Evolutionary conservation across 2,888 invertebrate species (phyloP).

Genomic region (Lepidocyrtinus sp.): DNA sequence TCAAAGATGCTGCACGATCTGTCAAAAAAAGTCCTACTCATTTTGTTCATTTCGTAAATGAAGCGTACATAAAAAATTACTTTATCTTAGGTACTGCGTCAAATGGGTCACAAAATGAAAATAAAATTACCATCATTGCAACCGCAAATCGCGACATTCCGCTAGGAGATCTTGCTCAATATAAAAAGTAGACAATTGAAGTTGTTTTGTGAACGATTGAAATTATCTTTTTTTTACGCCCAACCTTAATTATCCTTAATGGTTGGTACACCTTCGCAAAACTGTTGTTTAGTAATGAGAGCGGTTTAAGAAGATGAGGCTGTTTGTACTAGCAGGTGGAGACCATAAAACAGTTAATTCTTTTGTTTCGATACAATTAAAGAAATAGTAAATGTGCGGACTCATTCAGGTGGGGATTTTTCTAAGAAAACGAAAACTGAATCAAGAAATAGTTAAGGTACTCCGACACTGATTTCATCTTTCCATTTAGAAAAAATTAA

Average conservation of each 20-base stretch:
- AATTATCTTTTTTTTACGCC: no score
- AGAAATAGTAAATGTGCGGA: background rate
- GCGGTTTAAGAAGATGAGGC: no score
- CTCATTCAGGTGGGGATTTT: no score
- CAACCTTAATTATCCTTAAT: no score
- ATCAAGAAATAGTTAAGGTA: background rate
- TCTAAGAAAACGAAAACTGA: no score
- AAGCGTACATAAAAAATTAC: background rate
- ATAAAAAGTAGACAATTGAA: background rate
- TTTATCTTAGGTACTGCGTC: background rate
- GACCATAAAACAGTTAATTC: background rate
- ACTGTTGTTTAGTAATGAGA: no score
- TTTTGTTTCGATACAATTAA: background rate
- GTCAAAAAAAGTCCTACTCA: background rate
- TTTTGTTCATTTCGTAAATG: background rate
- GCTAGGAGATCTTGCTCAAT: background rate
- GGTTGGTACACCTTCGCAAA: no score
- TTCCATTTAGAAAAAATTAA: background rate
- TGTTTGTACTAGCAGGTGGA: no score
- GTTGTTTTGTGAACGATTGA: no score
- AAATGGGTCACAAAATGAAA: slow-evolving; percentile 6
- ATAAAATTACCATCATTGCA: no score
- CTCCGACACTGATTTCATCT: background rate
- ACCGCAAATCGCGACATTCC: background rate
- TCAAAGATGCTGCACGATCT: slow-evolving; percentile 2